Evolutionary conservation across 2,113 vertebrate species (phyloP), one percentile per base, ranked within the genome.

Genomic region (Gavia stellata): DNA sequence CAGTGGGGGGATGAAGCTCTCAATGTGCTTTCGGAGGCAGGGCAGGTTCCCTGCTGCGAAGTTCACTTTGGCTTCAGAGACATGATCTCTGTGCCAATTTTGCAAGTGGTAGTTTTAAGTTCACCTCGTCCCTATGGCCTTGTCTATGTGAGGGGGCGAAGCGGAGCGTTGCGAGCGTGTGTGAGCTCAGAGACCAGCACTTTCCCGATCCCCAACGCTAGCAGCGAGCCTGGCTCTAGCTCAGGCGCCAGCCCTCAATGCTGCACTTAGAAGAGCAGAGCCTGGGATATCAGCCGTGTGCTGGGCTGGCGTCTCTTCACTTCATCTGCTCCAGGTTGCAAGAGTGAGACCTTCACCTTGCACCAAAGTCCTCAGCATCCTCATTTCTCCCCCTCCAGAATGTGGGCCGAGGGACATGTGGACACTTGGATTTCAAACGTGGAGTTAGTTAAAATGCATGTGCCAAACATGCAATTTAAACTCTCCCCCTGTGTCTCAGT

Each of bases 151-250:
- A 86, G 28, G 23, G 31, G 58, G 13, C 15, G 19, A 45, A 72
- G 58, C 77, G 34, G n/a, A 91, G 19, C 0, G 0, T n/a, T 31
- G 71, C 1, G 23, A 36, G 65, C 1, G 1, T 17, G 3, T 5
- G 26, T 73, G 68, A 58, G 56, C 72, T 58, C 58, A 40, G 49
- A 33, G 10, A 58, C 3, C n/a, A 55, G 49, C 29, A 7, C 42
- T 24, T 73, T 36, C 26, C 44, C n/a, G n/a, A 3, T 44, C 31
- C 34, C 21, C 44, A 56, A 8, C 0, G 0, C 67, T 14, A 53
- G 19, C 52, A 52, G 50, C 0, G 1, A 83, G 49, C 33, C 40
- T 34, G 44, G 44, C 36, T 88, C 62, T 14, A 12, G 17, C 75
- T 74, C 40, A 31, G 38, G 34, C 56, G 71, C 50, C 40, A 85